Evolutionary conservation across 92 coral and sea anemone genomes (phyloP), one percentile per base, ranked within the genome.

Genomic region (Umimayanthus chanpuru): DNA sequence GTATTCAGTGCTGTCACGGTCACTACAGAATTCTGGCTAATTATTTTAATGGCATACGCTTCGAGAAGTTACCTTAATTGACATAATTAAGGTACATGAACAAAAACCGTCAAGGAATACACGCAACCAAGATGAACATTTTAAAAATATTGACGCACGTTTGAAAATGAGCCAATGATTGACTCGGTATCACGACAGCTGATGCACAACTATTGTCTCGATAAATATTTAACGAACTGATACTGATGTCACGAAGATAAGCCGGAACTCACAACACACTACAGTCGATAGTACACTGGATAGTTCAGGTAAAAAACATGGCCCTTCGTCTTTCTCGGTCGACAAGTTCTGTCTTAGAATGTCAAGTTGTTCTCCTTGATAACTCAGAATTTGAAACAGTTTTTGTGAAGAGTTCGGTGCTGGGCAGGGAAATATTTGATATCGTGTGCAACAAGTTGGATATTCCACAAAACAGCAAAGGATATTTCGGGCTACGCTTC

Each of bases 401-500:
- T 56, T 88, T 92, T 80, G 94, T 75, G 64, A 76, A 94, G 39
- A 82, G 56, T 68, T 81, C 81, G 6, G 90, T 89, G 20, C 81
- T 30, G 67, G 98, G 94, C 58, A 32, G 56, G 11, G 89, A 90
- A n/a, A 68, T 95, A 76, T 89, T 95, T 36, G 92, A 95, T 61
- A 68, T 81, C 25, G 96, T 93, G 10, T 95, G 99, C 38, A 91
- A 93, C 76, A 90, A 90, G 44, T 87, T 92, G 23, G 88, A 91
- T 40, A 91, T 95, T 40, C 95, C 99, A 9, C 77, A 80, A 9
- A 30, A 53, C 38, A 86, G 76, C 39, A 93, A 90, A 67, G 92
- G 80, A 85, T 95, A 94, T 88, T 97, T 97, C 73, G 99, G 99
- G 25, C 89, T 97, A 28, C 98, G 94, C 77, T 94, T 71, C 94